A percentile compares a stretch with the other conserved stretches of the same genome.
These are phyloP conservation scores for Apeira syringaria DNA, from an alignment of 2,888 invertebrate genomes.

Conservation along the genomic window DNA sequence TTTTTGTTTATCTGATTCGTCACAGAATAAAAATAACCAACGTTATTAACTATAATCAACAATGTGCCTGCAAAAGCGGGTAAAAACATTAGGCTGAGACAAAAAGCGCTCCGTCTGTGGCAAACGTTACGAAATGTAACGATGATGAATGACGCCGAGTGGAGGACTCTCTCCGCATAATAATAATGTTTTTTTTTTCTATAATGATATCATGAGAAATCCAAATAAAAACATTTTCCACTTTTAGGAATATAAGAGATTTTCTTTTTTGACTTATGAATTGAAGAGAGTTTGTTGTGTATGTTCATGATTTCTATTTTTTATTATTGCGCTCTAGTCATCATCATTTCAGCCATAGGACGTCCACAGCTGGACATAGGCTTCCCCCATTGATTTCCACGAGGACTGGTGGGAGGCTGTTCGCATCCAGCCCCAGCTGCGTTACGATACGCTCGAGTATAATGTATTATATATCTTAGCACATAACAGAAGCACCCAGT, in stretches of 20 bases:
- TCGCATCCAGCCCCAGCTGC: too few species aligned
- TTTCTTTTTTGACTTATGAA: not conserved
- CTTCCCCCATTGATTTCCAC: too few species aligned
- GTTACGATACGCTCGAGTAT: too few species aligned
- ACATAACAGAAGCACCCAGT: too few species aligned
- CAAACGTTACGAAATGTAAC: conserved; percentile 16
- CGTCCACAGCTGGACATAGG: too few species aligned
- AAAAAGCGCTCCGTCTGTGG: conserved; percentile 18
- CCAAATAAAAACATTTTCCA: not conserved
- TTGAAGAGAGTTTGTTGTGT: too few species aligned
- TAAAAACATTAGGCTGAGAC: conserved; percentile 17
- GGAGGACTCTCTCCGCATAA: conserved; percentile 9
- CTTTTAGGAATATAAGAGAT: not conserved
- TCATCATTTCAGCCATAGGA: too few species aligned
- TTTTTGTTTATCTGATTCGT: too few species aligned
- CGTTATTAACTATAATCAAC: conserved; percentile 16
- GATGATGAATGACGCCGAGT: conserved; percentile 23
- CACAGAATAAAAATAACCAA: not conserved
- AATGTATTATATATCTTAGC: too few species aligned
- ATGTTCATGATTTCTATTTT: too few species aligned
- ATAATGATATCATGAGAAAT: conserved; percentile 9
- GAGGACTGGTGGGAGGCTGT: too few species aligned
- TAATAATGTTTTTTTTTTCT: conserved; percentile 15
- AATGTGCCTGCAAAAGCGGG: conserved; percentile 5
- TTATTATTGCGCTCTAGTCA: too few species aligned